Conservation (phyloP, 2,888 invertebrate species). For the Eumerus sabulonum region DNA sequence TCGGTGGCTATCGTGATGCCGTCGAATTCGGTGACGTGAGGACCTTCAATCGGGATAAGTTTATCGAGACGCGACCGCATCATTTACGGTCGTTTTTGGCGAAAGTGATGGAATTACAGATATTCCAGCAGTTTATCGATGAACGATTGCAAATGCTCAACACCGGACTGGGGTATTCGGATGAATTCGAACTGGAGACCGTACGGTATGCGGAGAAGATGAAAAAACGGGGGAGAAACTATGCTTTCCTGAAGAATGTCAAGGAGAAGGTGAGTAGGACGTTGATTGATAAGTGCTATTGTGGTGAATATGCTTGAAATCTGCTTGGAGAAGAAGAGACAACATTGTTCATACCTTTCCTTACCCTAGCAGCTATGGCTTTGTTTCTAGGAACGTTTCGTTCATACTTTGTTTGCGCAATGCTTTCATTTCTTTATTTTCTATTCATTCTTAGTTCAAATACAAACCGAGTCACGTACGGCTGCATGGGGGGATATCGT, state of each 20-base stretch:
- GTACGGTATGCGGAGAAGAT: conserved; percentile 80
- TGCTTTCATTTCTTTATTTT: conserved; percentile 8
- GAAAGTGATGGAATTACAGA: conserved; percentile 95
- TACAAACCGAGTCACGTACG: conserved; percentile 55
- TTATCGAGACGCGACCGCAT: conserved; percentile 90
- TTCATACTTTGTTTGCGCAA: conserved; percentile 20
- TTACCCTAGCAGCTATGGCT: conserved; percentile 45
- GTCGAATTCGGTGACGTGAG: conserved; percentile 86
- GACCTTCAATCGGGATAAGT: conserved; percentile 92
- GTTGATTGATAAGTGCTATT: background rate
- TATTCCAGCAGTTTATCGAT: conserved; percentile 96
- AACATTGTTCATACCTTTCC: conserved; percentile 10
- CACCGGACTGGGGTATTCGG: conserved; percentile 94
- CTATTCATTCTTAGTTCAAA: conserved; percentile 25
- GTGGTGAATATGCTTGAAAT: conserved; percentile 37
- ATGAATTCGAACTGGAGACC: conserved; percentile 96
- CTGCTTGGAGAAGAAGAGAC: conserved; percentile 22
- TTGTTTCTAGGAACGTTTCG: conserved; percentile 25
- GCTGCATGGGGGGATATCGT: conserved; percentile 28
- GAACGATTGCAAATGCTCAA: conserved; percentile 95
- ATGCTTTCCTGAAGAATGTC: conserved; percentile 92
- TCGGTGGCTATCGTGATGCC: conserved; percentile 96
- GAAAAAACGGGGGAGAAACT: conserved; percentile 80
- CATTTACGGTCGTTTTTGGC: conserved; percentile 93
- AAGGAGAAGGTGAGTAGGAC: conserved; percentile 88